Base-by-base conservation (phyloP, 2,888 invertebrate genomes). In the Coenonympha arcania region DNA sequence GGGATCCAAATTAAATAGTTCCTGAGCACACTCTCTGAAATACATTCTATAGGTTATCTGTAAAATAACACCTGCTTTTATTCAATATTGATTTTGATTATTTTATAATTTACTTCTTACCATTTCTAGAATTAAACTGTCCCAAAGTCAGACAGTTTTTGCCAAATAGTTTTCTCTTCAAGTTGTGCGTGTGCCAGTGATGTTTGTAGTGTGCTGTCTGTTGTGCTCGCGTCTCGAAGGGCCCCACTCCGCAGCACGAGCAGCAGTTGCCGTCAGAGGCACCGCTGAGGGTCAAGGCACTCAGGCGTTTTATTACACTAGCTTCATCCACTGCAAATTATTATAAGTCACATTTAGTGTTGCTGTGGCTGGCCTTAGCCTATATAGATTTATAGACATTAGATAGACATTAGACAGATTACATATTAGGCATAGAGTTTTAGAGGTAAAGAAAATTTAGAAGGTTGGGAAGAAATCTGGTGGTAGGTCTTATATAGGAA, bases 171-270 rank as follows among this genome's bases (percentile, higher is more conserved):
- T 90, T 90, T 57, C 91, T 89, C 64, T 93, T 93, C 30, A 95
- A 77, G 75, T 95, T 95, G 65, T 93, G 93, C 2, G 93, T 88
- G 71, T 95, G 95, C 94, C 94, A 95, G 69, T 95, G 95, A 28
- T 93, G 80, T 66, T 92, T 93, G 67, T 92, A 95, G 70, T 95
- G 95, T 4, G 90, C 87, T 11, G 91, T 89, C 72, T 94, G 93
- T 50, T 90, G 88, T 0, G 80, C 76, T 39, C 89, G 71, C 41
- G 89, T 82, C 20, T 87, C 80, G 63, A 92, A 92, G 0, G 87
- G 87, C 0, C 87, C 87, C 0, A 85, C 82, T 1, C 82, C 80
- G 51, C 87, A 87, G 51, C 80, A 79, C 0, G 86, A 86, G 54
- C 87, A 87, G 39, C 73, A 69, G 48, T 77, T 84, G 0, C 83